Percentiles rank a stretch among this genome's conserved stretches.
Evolutionary conservation across 1,140 invertebrate species (phyloP).

Genomic region (Euura lappo): DNA sequence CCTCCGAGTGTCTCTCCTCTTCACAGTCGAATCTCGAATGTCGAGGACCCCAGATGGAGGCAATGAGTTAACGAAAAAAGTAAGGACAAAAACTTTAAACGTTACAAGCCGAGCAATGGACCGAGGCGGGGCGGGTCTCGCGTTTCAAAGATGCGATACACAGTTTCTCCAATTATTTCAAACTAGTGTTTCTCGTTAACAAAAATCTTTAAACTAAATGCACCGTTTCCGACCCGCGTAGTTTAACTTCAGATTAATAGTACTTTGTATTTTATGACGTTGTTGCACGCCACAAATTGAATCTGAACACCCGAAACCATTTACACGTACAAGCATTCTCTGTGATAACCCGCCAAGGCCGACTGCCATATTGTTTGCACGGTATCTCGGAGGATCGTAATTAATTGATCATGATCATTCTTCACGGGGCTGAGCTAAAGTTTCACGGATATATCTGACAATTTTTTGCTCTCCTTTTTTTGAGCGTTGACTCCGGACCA

Average conservation of each 20-base stretch:
- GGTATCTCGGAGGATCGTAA: background rate
- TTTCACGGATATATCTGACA: no score
- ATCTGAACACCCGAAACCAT: background rate
- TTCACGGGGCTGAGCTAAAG: background rate
- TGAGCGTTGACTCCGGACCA: background rate
- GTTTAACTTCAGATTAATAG: background rate
- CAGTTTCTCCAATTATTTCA: background rate
- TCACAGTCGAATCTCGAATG: slow-evolving; percentile 1
- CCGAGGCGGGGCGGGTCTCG: background rate
- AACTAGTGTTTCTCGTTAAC: slow-evolving; percentile 2
- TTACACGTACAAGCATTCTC: background rate
- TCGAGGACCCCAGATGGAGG: background rate
- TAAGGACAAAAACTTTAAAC: background rate
- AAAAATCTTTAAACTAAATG: slow-evolving; percentile 3
- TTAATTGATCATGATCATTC: background rate
- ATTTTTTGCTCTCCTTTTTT: no score
- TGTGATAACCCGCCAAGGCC: background rate
- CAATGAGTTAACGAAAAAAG: background rate
- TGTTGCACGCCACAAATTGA: background rate
- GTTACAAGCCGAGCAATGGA: background rate
- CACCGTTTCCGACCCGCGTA: background rate
- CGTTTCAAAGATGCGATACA: background rate
- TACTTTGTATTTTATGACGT: background rate
- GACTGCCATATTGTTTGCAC: background rate
- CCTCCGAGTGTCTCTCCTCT: background rate